Evolutionary conservation across 2,888 invertebrate genomes (phyloP).

Genomic region (Diarsia mendica): DNA sequence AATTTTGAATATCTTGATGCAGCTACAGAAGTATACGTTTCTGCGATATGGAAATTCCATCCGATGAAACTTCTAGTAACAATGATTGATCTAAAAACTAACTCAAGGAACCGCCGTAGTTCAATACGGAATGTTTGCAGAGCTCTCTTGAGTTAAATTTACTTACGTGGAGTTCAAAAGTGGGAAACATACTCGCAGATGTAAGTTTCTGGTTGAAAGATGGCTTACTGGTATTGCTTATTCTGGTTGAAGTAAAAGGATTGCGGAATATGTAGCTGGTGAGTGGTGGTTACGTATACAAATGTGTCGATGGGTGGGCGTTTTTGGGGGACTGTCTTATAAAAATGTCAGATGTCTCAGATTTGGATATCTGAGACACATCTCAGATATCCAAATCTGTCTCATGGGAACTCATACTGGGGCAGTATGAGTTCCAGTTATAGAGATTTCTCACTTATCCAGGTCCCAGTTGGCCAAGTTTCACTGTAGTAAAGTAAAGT

Average conservation of each 20-base stretch:
- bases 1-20: not conserved
- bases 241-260: not conserved
- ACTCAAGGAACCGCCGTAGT: slow-evolving; percentile 40
- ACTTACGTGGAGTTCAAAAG: slow-evolving; percentile 49
- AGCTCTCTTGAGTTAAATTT: slow-evolving; percentile 49
- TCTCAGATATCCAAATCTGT: too few species aligned
- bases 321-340: too few species aligned
- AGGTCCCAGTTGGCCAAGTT: too few species aligned
- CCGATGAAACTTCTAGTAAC: slow-evolving; percentile 41
- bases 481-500: too few species aligned
- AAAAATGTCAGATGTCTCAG: too few species aligned
- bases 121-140: slow-evolving; percentile 54
- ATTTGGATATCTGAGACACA: too few species aligned
- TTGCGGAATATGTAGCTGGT: not conserved
- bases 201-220: slow-evolving; percentile 28
- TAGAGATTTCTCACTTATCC: too few species aligned
- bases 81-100: slow-evolving; percentile 62
- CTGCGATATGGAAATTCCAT: slow-evolving; percentile 41
- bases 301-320: too few species aligned
- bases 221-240: slow-evolving; percentile 15
- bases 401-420: too few species aligned
- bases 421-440: too few species aligned
- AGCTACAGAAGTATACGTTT: slow-evolving; percentile 27
- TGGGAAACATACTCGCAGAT: slow-evolving; percentile 14
- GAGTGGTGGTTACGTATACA: not conserved